Percentiles rank a stretch among this genome's conserved stretches.
Conservation (phyloP, 2,113 vertebrate genomes). For the Perccottus glenii region DNA sequence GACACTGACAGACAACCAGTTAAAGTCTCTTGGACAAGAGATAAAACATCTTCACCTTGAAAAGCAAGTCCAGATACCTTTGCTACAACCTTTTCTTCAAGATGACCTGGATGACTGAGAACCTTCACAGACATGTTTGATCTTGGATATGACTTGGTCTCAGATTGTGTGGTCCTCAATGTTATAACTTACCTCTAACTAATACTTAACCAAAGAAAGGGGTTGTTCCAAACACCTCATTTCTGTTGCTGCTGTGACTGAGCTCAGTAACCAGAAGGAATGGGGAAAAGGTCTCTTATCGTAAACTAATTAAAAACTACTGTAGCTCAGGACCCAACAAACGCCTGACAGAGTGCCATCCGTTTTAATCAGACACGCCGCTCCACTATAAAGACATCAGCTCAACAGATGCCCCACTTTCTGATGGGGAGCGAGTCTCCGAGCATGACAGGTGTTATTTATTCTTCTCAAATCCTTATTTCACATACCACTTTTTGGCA, state of each 20-base stretch:
- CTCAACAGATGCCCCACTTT: slow-evolving; percentile 61
- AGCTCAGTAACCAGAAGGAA: slow-evolving; percentile 41
- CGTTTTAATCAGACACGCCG: slow-evolving; percentile 64
- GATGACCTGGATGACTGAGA: too few relatives aligned
- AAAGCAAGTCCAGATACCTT: too few relatives aligned
- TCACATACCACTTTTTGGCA: slow-evolving; percentile 29
- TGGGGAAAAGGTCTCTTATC: slow-evolving; percentile 57
- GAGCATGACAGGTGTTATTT: slow-evolving; percentile 49
- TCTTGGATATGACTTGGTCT: not conserved
- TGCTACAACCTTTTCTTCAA: too few relatives aligned
- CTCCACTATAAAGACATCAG: slow-evolving; percentile 64
- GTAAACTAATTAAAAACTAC: slow-evolving; percentile 69
- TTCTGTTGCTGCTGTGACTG: slow-evolving; percentile 39
- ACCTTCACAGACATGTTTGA: not conserved
- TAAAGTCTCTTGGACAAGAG: too few relatives aligned
- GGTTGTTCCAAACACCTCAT: not conserved
- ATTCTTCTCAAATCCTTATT: slow-evolving; percentile 23
- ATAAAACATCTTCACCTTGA: too few relatives aligned
- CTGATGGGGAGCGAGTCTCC: slow-evolving; percentile 14
- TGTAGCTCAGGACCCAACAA: slow-evolving; percentile 37
- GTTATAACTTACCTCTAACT: too few relatives aligned
- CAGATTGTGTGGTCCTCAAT: not conserved
- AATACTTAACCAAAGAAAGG: too few relatives aligned
- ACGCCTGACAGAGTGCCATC: slow-evolving; percentile 49
- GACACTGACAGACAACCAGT: too few relatives aligned